Evolutionary conservation across 2,888 invertebrate genomes (phyloP).

Genomic region (Papilio elwesi): DNA sequence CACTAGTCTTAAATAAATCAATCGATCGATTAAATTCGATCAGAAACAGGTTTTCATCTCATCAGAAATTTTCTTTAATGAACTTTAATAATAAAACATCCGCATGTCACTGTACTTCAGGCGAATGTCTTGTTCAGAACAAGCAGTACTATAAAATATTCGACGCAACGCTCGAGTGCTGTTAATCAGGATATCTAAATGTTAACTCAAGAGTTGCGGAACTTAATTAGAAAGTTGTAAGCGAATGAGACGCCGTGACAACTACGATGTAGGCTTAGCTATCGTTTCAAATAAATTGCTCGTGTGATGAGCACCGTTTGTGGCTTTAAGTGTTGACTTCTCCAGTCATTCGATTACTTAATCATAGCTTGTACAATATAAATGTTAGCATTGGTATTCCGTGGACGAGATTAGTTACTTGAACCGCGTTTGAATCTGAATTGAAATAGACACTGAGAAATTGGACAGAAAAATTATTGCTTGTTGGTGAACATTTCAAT

Average conservation of each 20-base stretch:
- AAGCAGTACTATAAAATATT: conserved; percentile 49
- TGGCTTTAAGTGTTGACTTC: conserved; percentile 21
- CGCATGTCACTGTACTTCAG: neutral
- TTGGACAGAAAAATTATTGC: too few species aligned
- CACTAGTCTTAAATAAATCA: too few species aligned
- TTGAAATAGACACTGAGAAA: too few species aligned
- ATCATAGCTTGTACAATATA: conserved; percentile 9
- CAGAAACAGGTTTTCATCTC: too few species aligned
- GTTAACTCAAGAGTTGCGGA: conserved; percentile 72
- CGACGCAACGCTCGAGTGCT: conserved; percentile 57
- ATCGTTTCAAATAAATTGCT: conserved; percentile 34
- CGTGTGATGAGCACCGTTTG: conserved; percentile 11
- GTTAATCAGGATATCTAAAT: conserved; percentile 75
- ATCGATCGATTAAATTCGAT: too few species aligned
- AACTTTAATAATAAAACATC: neutral
- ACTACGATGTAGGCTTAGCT: conserved; percentile 32
- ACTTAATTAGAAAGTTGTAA: conserved; percentile 79
- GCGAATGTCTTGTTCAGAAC: conserved; percentile 10
- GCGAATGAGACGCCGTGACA: conserved; percentile 46
- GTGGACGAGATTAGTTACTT: neutral
- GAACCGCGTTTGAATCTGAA: too few species aligned
- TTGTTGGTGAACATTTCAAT: too few species aligned
- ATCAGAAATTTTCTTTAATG: too few species aligned
- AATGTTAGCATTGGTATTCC: neutral
- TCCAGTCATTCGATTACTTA: conserved; percentile 19